Conservation (phyloP, 2,113 vertebrate genomes). For the Chinchilla lanigera region DNA sequence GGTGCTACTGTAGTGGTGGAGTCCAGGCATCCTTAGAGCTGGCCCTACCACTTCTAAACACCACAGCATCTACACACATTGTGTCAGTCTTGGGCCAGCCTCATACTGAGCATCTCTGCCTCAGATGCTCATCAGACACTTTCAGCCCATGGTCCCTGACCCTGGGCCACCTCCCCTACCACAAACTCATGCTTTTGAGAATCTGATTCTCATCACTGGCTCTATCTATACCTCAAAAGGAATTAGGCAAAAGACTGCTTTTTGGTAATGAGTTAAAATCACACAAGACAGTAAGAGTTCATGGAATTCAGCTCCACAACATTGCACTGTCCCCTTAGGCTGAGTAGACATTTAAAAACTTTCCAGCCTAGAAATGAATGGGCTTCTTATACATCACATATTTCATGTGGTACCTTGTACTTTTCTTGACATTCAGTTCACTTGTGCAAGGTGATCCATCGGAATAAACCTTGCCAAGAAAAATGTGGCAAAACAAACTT, state of each 20-base stretch:
- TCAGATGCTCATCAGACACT: neutral
- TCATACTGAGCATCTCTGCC: no score
- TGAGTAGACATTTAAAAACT: accelerated
- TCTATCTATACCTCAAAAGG: accelerated
- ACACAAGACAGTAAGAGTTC: no score
- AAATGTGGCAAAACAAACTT: neutral
- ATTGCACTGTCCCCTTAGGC: accelerated
- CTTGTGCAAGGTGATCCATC: neutral
- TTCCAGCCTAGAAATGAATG: accelerated
- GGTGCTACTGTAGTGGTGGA: neutral
- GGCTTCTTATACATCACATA: accelerated
- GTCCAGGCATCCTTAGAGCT: neutral
- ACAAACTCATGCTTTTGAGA: neutral
- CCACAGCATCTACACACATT: neutral
- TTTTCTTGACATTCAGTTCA: neutral
- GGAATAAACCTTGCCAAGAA: neutral
- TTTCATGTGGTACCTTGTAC: accelerated
- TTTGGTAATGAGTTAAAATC: neutral
- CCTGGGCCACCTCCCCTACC: neutral
- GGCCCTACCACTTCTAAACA: neutral
- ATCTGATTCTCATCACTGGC: no score
- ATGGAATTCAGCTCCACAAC: neutral
- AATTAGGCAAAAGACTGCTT: no score
- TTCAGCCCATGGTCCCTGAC: no score
- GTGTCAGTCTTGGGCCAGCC: no score